phyloP scores from a whole-genome alignment of 2,113 vertebrate genomes.

The Pluvianellus socialis region DNA sequence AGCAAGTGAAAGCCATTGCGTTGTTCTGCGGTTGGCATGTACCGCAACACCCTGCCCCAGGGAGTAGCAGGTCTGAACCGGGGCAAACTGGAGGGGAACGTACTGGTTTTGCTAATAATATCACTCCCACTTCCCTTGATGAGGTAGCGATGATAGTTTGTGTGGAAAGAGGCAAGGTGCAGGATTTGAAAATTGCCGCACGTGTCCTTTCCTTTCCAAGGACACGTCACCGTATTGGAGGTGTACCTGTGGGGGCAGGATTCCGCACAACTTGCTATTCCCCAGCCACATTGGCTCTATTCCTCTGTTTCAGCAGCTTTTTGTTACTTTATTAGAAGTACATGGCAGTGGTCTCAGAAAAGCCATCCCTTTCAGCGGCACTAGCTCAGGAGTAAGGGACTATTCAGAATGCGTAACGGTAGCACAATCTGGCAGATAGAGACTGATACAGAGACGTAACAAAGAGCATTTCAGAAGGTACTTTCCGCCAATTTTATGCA shows the following conservation, averaged over 20 bases:
- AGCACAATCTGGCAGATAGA: neutral
- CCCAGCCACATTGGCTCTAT: neutral
- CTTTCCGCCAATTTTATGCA: slow-evolving; percentile 5
- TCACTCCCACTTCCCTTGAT: neutral
- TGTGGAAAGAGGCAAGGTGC: neutral
- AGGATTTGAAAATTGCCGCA: accelerated
- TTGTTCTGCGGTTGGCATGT: neutral
- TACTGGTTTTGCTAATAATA: neutral
- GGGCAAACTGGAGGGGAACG: neutral
- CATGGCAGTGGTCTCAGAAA: neutral
- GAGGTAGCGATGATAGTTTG: neutral
- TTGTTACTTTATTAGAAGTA: neutral
- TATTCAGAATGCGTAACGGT: neutral
- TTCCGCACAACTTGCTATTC: neutral
- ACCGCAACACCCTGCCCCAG: neutral
- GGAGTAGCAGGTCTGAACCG: neutral
- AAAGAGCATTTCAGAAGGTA: neutral
- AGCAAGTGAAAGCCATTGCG: neutral
- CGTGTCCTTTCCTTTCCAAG: neutral
- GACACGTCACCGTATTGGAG: neutral
- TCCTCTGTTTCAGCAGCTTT: neutral
- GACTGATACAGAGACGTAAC: neutral
- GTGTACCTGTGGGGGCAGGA: too few relatives aligned
- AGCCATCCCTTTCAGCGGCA: neutral
- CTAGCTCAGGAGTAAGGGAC: neutral